Conservation (phyloP, 2,888 invertebrate species). For the Athetis lepigone region DNA sequence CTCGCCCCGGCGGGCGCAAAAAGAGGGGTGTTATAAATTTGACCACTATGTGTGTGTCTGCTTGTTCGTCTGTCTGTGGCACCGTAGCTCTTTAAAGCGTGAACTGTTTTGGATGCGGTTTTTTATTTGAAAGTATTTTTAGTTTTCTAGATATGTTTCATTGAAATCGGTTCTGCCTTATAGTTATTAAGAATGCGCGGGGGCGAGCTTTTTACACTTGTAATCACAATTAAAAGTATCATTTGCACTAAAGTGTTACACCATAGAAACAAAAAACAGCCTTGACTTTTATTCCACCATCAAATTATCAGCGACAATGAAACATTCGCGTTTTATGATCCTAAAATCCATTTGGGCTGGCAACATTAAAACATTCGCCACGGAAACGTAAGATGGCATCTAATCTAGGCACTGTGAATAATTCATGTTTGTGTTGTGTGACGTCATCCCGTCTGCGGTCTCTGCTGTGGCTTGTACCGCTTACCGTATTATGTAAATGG, state of each 20-base stretch:
- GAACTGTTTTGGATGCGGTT: no score
- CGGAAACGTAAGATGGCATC: slow-evolving; percentile 33
- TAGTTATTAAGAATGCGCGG: no score
- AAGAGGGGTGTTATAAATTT: no score
- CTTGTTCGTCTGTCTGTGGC: no score
- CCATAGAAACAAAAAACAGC: neutral
- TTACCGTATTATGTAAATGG: slow-evolving; percentile 11
- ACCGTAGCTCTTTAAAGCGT: no score
- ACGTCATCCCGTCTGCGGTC: slow-evolving; percentile 33
- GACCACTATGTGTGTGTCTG: no score
- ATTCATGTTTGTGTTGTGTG: slow-evolving; percentile 46
- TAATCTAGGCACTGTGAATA: slow-evolving; percentile 39
- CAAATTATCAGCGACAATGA: slow-evolving; percentile 38
- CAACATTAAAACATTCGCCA: slow-evolving; percentile 57
- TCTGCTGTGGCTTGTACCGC: slow-evolving; percentile 15
- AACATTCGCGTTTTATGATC: slow-evolving; percentile 46
- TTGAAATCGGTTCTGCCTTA: no score
- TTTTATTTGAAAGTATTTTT: no score
- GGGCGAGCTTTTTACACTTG: no score
- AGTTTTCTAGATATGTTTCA: no score
- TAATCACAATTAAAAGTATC: no score
- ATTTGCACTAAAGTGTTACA: neutral
- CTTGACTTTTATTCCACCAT: slow-evolving; percentile 36
- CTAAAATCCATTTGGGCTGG: slow-evolving; percentile 43
- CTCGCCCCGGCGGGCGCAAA: no score